Evolutionary conservation across 2,113 vertebrate species (phyloP), one percentile per base, ranked within the genome.

Genomic region (Thryonomys swinderianus): DNA sequence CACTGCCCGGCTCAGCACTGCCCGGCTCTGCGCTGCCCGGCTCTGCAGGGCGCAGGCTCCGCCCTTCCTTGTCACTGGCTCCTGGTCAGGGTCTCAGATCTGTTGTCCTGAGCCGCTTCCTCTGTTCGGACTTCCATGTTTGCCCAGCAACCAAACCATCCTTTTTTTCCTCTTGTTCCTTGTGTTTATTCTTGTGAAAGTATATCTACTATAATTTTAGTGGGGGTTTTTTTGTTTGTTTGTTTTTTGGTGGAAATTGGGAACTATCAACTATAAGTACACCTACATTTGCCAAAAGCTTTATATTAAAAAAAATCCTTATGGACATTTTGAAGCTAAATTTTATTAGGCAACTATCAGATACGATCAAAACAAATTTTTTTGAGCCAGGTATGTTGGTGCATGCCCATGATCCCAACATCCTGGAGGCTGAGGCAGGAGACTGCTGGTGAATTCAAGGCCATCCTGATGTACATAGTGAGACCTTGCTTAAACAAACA

Each of bases 311-410:
- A 5, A 73, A 84, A 27, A 27, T 88, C 20, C 64, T 40, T 25
- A 5, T 62, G 48, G 21, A 81, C 25, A 14, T 37, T 78, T 21
- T 21, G 27, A 37, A 27, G 7, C 40, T 62, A 64, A 76, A 25
- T 88, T 83, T 78, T 34, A 51, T 21, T 88, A 85, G 71, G 18
- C 16, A 67, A 78, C 34, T 88, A 42, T 90, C 27, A 91, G 87
- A 55, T 85, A 61, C 67, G 32, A 11, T 48, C 51, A 51, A 57
- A 55, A 42, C n/a, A n/a, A n/a, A n/a, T n/a, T n/a, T n/a, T n/a
- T n/a, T n/a, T 73, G 5, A 74, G 25, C 23, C 1, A 0, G 13
- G 25, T 30, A 48, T 48, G 42, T 30, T 76, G 73, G 42, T 30
- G 3, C 27, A 48, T 16, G 27, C 42, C 73, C 17, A 3, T 48